Evolutionary conservation across 2,888 invertebrate genomes (phyloP).

Genomic region (Amphipyra tragopoginis): DNA sequence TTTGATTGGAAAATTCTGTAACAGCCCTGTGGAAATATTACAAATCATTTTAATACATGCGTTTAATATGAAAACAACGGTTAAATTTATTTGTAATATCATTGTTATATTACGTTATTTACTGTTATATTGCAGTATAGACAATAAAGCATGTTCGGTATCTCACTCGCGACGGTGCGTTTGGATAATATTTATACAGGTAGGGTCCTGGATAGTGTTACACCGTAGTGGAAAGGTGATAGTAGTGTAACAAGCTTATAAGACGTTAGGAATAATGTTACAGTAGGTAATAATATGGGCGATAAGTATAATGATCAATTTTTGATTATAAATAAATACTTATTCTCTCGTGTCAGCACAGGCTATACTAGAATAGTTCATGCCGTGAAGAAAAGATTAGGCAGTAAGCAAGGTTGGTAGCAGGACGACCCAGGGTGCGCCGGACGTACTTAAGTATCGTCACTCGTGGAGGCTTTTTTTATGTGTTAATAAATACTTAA

Average conservation of each 20-base stretch:
- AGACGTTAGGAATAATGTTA: too few species aligned
- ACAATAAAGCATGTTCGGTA: slow-evolving; percentile 74
- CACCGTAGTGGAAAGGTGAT: slow-evolving; percentile 59
- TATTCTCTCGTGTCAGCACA: too few species aligned
- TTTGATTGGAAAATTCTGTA: slow-evolving; percentile 14
- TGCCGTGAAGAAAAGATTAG: too few species aligned
- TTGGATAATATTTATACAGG: slow-evolving; percentile 79
- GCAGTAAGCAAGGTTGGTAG: too few species aligned
- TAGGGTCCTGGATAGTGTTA: slow-evolving; percentile 58
- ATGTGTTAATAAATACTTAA: too few species aligned
- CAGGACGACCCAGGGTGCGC: too few species aligned
- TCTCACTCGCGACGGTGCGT: slow-evolving; percentile 74
- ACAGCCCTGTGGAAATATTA: slow-evolving; percentile 28
- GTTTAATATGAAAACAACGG: slow-evolving; percentile 45
- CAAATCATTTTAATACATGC: slow-evolving; percentile 43
- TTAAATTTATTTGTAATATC: slow-evolving; percentile 55
- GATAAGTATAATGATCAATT: too few species aligned
- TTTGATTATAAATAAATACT: too few species aligned
- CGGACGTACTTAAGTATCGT: too few species aligned
- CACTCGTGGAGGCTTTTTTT: too few species aligned
- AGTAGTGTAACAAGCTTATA: background rate
- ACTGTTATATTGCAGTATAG: slow-evolving; percentile 54
- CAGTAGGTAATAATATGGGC: background rate
- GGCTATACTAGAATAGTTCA: too few species aligned
- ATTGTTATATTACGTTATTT: slow-evolving; percentile 63